Base-by-base conservation (phyloP, 2,113 vertebrate species). In the Rhadina sibilatrix region DNA sequence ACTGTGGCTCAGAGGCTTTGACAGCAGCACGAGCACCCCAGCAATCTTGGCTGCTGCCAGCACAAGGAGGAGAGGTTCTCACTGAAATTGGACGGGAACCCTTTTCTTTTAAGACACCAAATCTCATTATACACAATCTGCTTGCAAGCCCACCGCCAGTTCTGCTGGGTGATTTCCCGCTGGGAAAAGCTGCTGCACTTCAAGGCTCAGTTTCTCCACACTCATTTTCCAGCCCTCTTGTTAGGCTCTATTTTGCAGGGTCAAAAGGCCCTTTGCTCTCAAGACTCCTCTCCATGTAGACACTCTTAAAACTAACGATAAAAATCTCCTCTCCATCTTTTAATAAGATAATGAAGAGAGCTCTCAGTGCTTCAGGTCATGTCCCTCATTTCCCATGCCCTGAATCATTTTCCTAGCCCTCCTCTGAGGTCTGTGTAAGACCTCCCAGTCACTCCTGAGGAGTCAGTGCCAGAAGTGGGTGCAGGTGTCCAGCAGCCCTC, bases 191-290 rank as follows among this genome's bases (percentile, higher is more conserved):
- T 60, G 52, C 23, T 54, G 15, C 11, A 40, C 46, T 84, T 94
- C 87, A 94, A 81, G 77, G 69, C 60, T 91, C 66, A 75, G 70
- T 90, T 95, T 89, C 80, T 91, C 56, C 91, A 79, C n/a, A 6
- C 28, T 92, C 44, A 31, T 86, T 83, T 94, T 71, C 52, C 83
- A 94, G 52, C 22, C 77, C 46, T 82, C 91, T 89, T 60, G 57
- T 94, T 91, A 94, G 81, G 83, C 61, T 92, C 61, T 72, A 24
- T 87, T 95, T 82, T 84, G 65, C 87, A 94, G 94, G 95, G 94
- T 95, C 87, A 95, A 94, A 96, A 95, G 69, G 81, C 81, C 57
- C 83, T 93, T 89, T 80, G 79, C 69, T 82, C 83, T 94, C 69
- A 78, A 68, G 69, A 56, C 40, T 82, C 33, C 44, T 91, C 61